phyloP scores from a whole-genome alignment of 1,140 invertebrate species.

The Drosophila yakuba region DNA sequence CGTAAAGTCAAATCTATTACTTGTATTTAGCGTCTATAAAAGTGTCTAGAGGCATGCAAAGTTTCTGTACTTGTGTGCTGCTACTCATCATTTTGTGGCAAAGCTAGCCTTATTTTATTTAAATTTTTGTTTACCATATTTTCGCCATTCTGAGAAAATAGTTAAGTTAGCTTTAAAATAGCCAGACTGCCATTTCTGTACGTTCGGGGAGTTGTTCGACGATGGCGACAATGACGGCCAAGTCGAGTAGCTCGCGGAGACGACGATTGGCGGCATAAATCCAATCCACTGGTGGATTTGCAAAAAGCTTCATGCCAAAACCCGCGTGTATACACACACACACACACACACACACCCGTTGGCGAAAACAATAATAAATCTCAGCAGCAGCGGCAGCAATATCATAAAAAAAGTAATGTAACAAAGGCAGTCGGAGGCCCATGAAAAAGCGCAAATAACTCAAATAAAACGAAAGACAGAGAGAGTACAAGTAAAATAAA shows the following conservation, averaged over 20 bases:
- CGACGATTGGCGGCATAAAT: conserved; percentile 45
- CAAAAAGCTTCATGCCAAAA: conserved; percentile 56
- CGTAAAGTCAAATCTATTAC: no score
- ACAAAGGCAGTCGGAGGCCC: conserved; percentile 60
- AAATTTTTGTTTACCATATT: neutral
- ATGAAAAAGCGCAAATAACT: conserved; percentile 63
- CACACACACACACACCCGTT: conserved; percentile 15
- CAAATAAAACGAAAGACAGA: conserved; percentile 50
- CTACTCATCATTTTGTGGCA: no score
- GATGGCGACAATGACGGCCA: conserved; percentile 37
- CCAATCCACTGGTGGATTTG: conserved; percentile 66
- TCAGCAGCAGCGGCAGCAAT: conserved; percentile 58
- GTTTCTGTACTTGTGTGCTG: no score
- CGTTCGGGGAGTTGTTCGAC: conserved; percentile 16
- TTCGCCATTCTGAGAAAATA: neutral
- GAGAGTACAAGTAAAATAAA: conserved; percentile 55
- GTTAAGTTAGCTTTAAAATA: neutral
- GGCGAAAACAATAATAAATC: conserved; percentile 75
- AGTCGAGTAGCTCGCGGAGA: conserved; percentile 27
- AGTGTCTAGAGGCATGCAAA: no score
- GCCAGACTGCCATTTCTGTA: conserved; percentile 18
- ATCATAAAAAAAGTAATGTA: conserved; percentile 68
- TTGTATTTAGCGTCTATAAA: no score
- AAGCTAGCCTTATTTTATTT: no score
- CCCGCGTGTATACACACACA: conserved; percentile 5